Percentiles rank a stretch among this genome's conserved stretches.
These are phyloP conservation scores for Drosophila nigromelanica DNA, from an alignment of 1,140 invertebrate species.

Conservation along the genomic window DNA sequence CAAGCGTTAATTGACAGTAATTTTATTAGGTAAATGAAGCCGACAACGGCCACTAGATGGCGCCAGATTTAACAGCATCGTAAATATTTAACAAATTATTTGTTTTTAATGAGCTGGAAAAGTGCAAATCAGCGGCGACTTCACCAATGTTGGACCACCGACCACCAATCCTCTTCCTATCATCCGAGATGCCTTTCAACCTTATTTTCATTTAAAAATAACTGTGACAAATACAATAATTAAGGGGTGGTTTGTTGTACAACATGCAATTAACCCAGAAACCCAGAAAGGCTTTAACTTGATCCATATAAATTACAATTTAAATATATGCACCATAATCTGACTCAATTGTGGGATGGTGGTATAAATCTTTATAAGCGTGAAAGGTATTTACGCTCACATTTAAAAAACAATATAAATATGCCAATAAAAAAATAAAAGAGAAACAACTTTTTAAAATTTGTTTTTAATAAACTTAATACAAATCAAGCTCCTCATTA, in stretches of 20 bases:
- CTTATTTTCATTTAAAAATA: slow-evolving; percentile 2
- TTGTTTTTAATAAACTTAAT: too few relatives aligned
- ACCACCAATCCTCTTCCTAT: slow-evolving; percentile 5
- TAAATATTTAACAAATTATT: slow-evolving; percentile 82
- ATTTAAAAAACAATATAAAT: too few relatives aligned
- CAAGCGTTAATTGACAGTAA: slow-evolving; percentile 78
- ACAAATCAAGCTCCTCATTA: too few relatives aligned
- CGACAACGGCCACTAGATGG: slow-evolving; percentile 41
- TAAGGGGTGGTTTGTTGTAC: slow-evolving; percentile 42
- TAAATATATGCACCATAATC: slow-evolving; percentile 18
- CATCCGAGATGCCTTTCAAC: neutral
- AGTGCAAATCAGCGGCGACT: slow-evolving; percentile 76
- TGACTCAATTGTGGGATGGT: neutral
- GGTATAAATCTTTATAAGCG: too few relatives aligned
- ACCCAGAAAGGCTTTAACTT: neutral
- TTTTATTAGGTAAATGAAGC: slow-evolving; percentile 79
- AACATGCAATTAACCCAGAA: slow-evolving; percentile 45
- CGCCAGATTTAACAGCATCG: slow-evolving; percentile 58
- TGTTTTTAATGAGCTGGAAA: slow-evolving; percentile 81
- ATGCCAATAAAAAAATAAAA: too few relatives aligned
- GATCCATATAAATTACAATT: slow-evolving; percentile 27
- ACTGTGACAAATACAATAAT: slow-evolving; percentile 49
- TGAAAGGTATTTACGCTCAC: too few relatives aligned
- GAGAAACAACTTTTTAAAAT: too few relatives aligned
- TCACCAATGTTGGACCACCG: slow-evolving; percentile 30